phyloP scores from a whole-genome alignment of 2,888 invertebrate genomes.

The Oxycera nigricornis region DNA sequence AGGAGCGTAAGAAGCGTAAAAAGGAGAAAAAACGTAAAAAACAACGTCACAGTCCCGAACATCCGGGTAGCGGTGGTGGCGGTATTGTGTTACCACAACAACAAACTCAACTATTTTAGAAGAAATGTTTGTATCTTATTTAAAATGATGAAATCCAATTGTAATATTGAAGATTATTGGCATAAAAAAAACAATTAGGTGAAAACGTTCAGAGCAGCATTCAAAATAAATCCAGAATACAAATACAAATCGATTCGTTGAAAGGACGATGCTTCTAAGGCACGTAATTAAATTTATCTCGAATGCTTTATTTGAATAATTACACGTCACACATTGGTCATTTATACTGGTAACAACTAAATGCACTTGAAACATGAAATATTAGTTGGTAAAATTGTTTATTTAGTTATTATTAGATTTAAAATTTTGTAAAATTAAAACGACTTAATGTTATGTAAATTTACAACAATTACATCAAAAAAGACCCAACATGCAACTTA shows the following conservation, averaged over 20 bases:
- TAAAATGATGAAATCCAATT: not conserved
- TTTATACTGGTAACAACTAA: not conserved
- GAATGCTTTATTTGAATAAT: conserved; percentile 67
- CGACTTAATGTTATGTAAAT: no score
- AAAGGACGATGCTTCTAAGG: not conserved
- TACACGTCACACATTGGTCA: conserved; percentile 53
- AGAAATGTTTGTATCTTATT: not conserved
- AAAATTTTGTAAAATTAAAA: no score
- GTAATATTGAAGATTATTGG: not conserved
- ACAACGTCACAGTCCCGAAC: conserved; percentile 91
- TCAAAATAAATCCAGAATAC: not conserved
- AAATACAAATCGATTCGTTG: not conserved
- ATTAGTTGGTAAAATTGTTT: no score
- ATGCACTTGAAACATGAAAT: not conserved
- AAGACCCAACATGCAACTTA: no score
- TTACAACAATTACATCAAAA: no score
- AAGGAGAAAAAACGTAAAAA: conserved; percentile 96
- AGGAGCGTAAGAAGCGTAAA: conserved; percentile 91
- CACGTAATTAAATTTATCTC: not conserved
- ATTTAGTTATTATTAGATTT: no score
- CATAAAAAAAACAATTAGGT: not conserved
- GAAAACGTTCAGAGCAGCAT: not conserved
- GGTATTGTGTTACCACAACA: conserved; percentile 48
- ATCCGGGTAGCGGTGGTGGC: conserved; percentile 64
- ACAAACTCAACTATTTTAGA: conserved; percentile 54